phyloP scores from a whole-genome alignment of 1,140 invertebrate species.

The Phortica variegata region DNA sequence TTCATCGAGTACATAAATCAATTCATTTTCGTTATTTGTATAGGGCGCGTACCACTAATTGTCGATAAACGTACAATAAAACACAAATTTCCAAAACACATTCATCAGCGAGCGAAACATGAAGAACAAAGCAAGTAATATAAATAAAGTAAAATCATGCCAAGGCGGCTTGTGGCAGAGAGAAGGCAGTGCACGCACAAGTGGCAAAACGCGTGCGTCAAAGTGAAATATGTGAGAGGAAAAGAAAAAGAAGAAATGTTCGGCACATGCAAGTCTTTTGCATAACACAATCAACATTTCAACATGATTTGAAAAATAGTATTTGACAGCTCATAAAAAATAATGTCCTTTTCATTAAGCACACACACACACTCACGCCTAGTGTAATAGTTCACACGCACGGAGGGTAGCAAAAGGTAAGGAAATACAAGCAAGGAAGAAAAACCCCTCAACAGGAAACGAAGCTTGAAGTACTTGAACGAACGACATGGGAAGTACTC shows the following conservation, averaged over 20 bases:
- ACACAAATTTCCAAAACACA: slow-evolving; percentile 53
- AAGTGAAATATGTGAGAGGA: background rate
- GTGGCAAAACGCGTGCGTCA: background rate
- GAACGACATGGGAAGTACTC: too few species aligned
- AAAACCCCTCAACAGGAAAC: slow-evolving; percentile 52
- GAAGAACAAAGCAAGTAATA: slow-evolving; percentile 55
- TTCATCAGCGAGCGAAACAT: too few species aligned
- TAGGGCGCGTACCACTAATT: slow-evolving; percentile 47
- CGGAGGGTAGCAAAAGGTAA: too few species aligned
- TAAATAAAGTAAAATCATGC: slow-evolving; percentile 33
- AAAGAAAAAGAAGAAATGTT: slow-evolving; percentile 1
- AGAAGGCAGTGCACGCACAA: slow-evolving; percentile 30
- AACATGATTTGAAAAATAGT: slow-evolving; percentile 49
- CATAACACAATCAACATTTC: slow-evolving; percentile 16
- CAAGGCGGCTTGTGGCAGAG: slow-evolving; percentile 44
- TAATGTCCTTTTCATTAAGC: slow-evolving; percentile 53
- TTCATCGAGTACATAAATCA: too few species aligned
- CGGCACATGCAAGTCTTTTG: background rate
- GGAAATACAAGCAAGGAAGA: too few species aligned
- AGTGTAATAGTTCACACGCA: too few species aligned
- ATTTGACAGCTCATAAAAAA: slow-evolving; percentile 55
- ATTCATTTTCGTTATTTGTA: background rate
- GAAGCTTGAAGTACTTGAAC: slow-evolving; percentile 29
- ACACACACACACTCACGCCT: too few species aligned
- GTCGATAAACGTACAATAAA: slow-evolving; percentile 55